Evolutionary conservation across 2,797 vertebrate species (phyloP).

Genomic region (Megaceryle alcyon): DNA sequence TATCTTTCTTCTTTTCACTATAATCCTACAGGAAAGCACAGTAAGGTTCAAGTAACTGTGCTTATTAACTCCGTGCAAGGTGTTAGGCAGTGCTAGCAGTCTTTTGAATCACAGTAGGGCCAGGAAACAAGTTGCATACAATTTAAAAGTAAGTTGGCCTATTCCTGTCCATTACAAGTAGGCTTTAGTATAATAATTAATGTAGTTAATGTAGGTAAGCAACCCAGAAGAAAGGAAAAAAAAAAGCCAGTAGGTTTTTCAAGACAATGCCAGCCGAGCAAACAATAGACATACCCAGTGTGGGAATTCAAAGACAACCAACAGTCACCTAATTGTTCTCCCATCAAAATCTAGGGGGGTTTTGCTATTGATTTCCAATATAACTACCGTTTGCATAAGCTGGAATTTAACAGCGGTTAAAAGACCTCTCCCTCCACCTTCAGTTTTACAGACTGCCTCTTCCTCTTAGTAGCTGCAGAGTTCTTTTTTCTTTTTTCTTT

Average conservation of each 20-base stretch:
- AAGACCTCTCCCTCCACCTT: conserved; percentile 16
- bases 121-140: neutral
- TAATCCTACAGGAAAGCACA: neutral
- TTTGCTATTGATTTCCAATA: conserved; percentile 45
- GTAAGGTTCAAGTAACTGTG: neutral
- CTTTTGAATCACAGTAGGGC: neutral
- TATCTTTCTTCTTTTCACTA: neutral
- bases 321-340: conserved; percentile 8
- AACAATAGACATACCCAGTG: neutral
- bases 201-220: neutral
- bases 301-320: conserved; percentile 34
- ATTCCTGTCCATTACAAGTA: neutral
- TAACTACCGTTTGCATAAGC: neutral
- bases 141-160: neutral
- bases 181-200: neutral
- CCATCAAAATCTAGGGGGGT: neutral
- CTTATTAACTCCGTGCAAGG: neutral
- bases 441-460: neutral
- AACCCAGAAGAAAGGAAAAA: neutral
- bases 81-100: neutral
- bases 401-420: neutral
- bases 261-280: neutral
- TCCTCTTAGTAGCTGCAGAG: neutral
- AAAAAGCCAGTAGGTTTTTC: neutral
- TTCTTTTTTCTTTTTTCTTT: neutral